Evolutionary conservation across 37 sponge, comb jelly and placozoan species (phyloP).

Genomic region (Lycopodina hypogea): DNA sequence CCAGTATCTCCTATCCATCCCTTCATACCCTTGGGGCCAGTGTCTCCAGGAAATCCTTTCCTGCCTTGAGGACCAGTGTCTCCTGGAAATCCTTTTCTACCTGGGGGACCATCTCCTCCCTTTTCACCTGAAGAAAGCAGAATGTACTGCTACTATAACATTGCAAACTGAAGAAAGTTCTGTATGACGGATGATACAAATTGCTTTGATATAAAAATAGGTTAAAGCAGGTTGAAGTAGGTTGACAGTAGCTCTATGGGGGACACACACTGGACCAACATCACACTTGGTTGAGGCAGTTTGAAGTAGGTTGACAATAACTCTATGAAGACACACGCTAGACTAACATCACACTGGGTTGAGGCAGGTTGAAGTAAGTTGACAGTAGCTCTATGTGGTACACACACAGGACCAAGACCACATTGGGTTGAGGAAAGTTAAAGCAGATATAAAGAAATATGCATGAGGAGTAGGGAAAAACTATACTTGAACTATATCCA

Average conservation of each 20-base stretch:
- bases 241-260: no score
- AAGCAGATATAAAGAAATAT: neutral
- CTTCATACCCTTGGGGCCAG: constrained; percentile 11
- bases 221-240: neutral
- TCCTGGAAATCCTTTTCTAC: constrained; percentile 35
- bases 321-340: no score
- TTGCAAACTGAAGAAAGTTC: neutral
- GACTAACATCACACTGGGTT: no score
- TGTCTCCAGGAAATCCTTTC: constrained; percentile 26
- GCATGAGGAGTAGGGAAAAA: no score
- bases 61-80: constrained; percentile 24
- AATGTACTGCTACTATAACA: neutral
- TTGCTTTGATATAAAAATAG: neutral
- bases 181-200: neutral
- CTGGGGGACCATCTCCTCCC: constrained; percentile 48
- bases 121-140: constrained; percentile 5
- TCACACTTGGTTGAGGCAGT: no score
- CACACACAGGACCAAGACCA: no score
- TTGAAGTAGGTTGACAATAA: no score
- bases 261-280: no score
- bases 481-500: no score
- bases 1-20: constrained; percentile 36
- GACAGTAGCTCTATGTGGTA: no score
- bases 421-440: no score
- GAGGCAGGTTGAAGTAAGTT: no score